These are phyloP conservation scores for Thaumatotibia leucotreta DNA, from an alignment of 1,140 invertebrate species.

Conservation along the genomic window DNA sequence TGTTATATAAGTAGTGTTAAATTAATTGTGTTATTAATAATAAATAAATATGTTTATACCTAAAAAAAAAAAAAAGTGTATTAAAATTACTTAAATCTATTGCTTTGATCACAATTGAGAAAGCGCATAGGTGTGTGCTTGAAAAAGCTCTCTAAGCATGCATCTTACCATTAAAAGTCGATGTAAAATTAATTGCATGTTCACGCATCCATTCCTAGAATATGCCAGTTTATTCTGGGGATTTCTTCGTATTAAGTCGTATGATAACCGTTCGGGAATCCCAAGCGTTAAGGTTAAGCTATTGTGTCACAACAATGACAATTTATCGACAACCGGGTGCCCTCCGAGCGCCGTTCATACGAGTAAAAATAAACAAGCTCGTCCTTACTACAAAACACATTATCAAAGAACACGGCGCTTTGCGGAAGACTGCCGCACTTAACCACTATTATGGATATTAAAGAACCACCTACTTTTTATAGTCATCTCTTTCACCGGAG, in stretches of 20 bases:
- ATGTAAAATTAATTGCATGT: not conserved
- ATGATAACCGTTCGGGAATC: constrained; percentile 25
- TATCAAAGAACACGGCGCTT: constrained; percentile 52
- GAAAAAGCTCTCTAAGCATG: too few species aligned
- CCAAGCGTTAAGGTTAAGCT: constrained; percentile 27
- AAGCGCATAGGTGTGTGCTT: too few species aligned
- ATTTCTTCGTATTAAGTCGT: constrained; percentile 28
- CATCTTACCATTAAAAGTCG: not conserved
- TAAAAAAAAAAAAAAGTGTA: too few species aligned
- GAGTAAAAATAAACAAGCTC: constrained; percentile 51
- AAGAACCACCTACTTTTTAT: constrained; percentile 32
- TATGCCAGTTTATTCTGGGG: constrained; percentile 22
- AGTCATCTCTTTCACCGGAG: constrained; percentile 42
- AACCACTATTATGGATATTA: constrained; percentile 40
- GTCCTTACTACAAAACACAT: constrained; percentile 49
- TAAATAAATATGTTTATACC: too few species aligned
- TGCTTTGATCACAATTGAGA: not conserved
- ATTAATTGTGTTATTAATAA: too few species aligned
- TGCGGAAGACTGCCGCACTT: constrained; percentile 58
- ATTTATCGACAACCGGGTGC: constrained; percentile 45
- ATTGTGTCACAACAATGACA: constrained; percentile 54
- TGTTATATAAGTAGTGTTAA: too few species aligned
- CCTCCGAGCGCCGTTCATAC: constrained; percentile 39
- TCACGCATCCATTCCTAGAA: not conserved
- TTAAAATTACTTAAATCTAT: too few species aligned